Base-by-base conservation (phyloP, 2,797 vertebrate genomes). In the Sebastes hubbsi region DNA sequence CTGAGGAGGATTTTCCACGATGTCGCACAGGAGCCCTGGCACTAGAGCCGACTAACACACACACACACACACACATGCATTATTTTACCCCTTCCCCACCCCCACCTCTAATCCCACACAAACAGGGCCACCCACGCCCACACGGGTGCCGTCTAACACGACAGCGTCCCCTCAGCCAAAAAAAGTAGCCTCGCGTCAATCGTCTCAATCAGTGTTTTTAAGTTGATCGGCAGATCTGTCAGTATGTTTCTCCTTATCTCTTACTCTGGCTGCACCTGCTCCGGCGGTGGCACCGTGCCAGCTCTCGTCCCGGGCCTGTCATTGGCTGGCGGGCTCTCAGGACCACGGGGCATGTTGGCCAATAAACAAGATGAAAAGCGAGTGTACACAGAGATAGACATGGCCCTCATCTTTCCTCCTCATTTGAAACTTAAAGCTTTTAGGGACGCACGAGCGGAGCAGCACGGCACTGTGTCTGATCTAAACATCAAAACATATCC, bases 1-100 rank as follows among this genome's bases (percentile, higher is more conserved):
- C 92, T 88, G 92, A 91, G 89, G 88, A 94, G 94, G 89, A 93
- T 92, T 93, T 94, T 95, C 92, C 94, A 94, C 88, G 85, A 93
- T 92, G 93, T 91, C 77, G 87, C 89, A 90, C 93, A 89, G 89
- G 90, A 94, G 88, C 89, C 78, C 84, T 92, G 92, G 90, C 90
- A 90, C 84, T 65, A 73, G 70, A 73, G 75, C 32, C 12, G 25
- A 76, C 72, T 52, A 25, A 38, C 83, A 77, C 81, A 77, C 86
- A 86, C 67, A 61, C 70, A 81, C 70, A 81, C 71, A 63, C 75
- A 81, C 70, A 81, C 71, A 63, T 72, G 4, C 30, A 56, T 83
- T 27, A 46, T 82, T 80, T 77, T 61, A 78, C 72, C 67, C 62
- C 46, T 52, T 42, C 34, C 32, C 66, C 38, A 13, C 38, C 25